These are phyloP conservation scores for Gallinago nigripennis DNA, from an alignment of 2,797 vertebrate species.

Conservation along the genomic window DNA sequence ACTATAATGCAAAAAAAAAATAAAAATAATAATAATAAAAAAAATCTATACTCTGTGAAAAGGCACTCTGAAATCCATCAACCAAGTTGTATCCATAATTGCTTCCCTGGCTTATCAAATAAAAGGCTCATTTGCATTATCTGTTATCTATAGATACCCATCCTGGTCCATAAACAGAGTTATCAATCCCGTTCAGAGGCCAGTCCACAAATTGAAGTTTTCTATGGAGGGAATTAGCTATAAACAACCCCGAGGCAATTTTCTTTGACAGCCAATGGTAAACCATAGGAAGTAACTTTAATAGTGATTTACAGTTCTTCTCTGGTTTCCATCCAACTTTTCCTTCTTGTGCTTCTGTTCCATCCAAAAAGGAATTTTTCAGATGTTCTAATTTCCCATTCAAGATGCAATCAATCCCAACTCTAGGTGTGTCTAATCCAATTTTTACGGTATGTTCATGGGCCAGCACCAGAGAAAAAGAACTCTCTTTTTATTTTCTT, in stretches of 20 bases:
- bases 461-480: slow-evolving; percentile 59
- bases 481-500: slow-evolving; percentile 65
- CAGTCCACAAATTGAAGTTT: slow-evolving; percentile 74
- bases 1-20: neutral
- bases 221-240: slow-evolving; percentile 71
- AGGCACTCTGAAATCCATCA: slow-evolving; percentile 52
- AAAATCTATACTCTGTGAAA: slow-evolving; percentile 36
- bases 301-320: slow-evolving; percentile 75
- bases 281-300: slow-evolving; percentile 74
- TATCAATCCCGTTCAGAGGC: slow-evolving; percentile 72
- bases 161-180: slow-evolving; percentile 68
- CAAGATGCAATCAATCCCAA: slow-evolving; percentile 75
- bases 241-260: slow-evolving; percentile 72
- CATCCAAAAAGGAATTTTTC: slow-evolving; percentile 73
- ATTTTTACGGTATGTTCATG: slow-evolving; percentile 64
- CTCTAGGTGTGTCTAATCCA: slow-evolving; percentile 72
- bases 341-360: slow-evolving; percentile 70
- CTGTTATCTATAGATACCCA: slow-evolving; percentile 72
- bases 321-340: slow-evolving; percentile 77
- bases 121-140: slow-evolving; percentile 71
- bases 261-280: slow-evolving; percentile 73
- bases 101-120: slow-evolving; percentile 58
- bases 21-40: neutral
- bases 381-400: slow-evolving; percentile 77
- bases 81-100: slow-evolving; percentile 62